phyloP scores from a whole-genome alignment of 2,888 invertebrate genomes.

The Zygogramma bicolorata region DNA sequence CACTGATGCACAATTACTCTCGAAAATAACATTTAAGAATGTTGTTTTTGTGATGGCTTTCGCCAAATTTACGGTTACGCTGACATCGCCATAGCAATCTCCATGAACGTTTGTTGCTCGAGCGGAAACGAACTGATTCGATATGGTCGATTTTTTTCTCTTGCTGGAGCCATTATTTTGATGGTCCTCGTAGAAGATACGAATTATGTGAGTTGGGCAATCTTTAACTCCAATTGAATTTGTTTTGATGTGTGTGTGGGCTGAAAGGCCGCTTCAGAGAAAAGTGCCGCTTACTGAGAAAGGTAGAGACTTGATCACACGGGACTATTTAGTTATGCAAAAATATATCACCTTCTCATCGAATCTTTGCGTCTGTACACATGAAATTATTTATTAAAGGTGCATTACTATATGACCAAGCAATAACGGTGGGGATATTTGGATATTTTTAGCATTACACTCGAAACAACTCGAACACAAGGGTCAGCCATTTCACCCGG shows the following conservation, averaged over 20 bases:
- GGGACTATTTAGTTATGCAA: background rate
- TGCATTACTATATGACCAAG: no score
- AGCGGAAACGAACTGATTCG: constrained; percentile 7
- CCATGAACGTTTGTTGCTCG: constrained; percentile 5
- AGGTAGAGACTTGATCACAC: background rate
- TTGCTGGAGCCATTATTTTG: background rate
- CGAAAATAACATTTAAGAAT: constrained; percentile 43
- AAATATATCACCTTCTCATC: no score
- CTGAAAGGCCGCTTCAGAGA: background rate
- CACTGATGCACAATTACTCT: constrained; percentile 45
- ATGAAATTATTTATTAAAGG: no score
- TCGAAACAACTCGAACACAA: no score
- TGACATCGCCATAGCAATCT: constrained; percentile 14
- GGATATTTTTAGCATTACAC: no score
- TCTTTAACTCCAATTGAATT: constrained; percentile 18
- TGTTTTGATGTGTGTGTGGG: constrained; percentile 12
- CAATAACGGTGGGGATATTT: no score
- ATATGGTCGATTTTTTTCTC: constrained; percentile 9
- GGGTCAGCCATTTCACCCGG: no score
- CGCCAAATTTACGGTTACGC: constrained; percentile 52
- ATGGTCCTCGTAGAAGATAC: background rate
- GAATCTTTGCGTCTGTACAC: no score
- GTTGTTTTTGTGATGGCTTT: constrained; percentile 49
- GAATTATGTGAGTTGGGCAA: constrained; percentile 21
- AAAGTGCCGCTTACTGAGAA: background rate